Percentiles rank a stretch among this genome's conserved stretches.
phyloP scores from a whole-genome alignment of 2,113 vertebrate genomes.

The Cettia cetti region DNA sequence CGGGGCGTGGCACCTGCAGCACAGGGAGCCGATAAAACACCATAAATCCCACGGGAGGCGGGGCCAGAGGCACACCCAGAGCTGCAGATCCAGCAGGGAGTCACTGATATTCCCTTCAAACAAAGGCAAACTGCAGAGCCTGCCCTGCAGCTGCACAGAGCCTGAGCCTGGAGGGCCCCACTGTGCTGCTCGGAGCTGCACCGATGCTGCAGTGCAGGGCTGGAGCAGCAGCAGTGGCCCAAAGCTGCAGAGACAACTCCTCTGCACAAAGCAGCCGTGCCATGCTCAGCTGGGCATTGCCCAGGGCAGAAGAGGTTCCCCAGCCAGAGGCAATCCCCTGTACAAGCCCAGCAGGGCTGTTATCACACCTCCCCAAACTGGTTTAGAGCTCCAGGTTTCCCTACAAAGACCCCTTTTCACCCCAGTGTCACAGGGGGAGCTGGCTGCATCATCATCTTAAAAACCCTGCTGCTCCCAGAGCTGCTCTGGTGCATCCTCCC shows the following conservation, averaged over 20 bases:
- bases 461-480: fast-evolving
- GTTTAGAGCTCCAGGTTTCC: not conserved
- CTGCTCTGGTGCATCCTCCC: not conserved
- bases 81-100: not conserved
- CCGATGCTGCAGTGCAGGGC: fast-evolving
- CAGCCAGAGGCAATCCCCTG: not conserved
- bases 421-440: not conserved
- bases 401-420: fast-evolving
- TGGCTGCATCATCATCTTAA: not conserved
- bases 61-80: not conserved
- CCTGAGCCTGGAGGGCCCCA: not conserved
- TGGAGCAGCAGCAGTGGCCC: not conserved
- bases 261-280: not conserved
- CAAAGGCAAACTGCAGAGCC: not conserved
- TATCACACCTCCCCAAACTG: not conserved
- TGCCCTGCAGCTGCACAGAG: not conserved
- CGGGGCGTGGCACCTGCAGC: constrained; percentile 79
- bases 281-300: not conserved
- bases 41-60: fast-evolving
- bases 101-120: not conserved
- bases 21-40: not conserved
- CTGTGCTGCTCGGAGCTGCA: not conserved
- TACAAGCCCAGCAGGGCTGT: not conserved
- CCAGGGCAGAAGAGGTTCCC: not conserved
- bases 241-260: not conserved